Conservation (phyloP, 2,113 vertebrate genomes). For the Hippocampus guttulatus region DNA sequence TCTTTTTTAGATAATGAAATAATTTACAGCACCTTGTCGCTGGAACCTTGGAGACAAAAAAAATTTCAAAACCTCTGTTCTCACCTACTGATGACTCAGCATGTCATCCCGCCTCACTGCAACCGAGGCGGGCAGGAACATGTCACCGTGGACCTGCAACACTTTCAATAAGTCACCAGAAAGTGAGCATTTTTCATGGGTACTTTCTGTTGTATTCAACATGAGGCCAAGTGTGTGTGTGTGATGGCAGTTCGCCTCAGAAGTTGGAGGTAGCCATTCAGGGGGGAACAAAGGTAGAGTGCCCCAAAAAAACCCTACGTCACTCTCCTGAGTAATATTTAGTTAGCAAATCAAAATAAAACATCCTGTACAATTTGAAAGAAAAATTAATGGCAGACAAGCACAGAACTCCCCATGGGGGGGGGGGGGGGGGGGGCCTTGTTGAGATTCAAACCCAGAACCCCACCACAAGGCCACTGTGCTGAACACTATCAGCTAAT, state of each 20-base stretch:
- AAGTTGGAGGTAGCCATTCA: slow-evolving; percentile 65
- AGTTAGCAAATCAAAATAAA: neutral
- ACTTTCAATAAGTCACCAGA: neutral
- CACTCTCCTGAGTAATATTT: neutral
- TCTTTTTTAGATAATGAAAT: neutral
- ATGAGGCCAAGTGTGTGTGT: neutral
- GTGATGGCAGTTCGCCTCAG: neutral
- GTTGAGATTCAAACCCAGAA: neutral
- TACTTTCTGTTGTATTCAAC: neutral
- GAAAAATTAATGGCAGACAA: neutral
- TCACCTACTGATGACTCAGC: neutral
- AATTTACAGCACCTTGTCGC: neutral
- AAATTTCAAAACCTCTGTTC: neutral
- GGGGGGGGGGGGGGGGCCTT: too few relatives aligned
- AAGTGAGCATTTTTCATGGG: neutral
- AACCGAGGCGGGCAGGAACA: neutral
- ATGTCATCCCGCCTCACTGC: neutral
- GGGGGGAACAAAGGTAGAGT: neutral
- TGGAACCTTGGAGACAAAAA: neutral
- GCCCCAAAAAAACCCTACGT: neutral
- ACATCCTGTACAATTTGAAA: neutral
- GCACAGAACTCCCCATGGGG: too few relatives aligned
- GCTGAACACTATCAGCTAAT: too few relatives aligned
- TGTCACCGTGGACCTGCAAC: neutral
- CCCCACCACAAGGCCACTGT: too few relatives aligned